Evolutionary conservation across 2,113 vertebrate species (phyloP).

Genomic region (Eulemur macaco): DNA sequence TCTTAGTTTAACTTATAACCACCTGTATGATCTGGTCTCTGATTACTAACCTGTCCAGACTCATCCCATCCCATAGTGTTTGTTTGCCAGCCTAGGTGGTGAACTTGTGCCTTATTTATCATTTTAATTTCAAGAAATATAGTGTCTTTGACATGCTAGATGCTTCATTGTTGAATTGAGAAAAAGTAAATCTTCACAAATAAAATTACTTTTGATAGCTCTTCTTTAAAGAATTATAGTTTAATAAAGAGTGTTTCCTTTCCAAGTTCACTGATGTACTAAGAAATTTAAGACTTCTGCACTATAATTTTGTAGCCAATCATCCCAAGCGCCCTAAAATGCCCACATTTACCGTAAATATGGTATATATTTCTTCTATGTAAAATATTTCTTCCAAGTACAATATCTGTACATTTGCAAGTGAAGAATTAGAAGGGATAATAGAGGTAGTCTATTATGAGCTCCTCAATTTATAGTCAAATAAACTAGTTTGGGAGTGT

Average conservation of each 20-base stretch:
- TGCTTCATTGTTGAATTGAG: background rate
- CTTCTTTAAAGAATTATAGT: background rate
- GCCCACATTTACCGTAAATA: background rate
- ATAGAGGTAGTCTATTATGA: background rate
- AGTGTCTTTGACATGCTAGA: background rate
- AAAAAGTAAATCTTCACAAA: background rate
- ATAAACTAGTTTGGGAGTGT: background rate
- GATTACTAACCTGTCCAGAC: background rate
- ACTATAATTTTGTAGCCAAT: background rate
- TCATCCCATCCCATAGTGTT: background rate
- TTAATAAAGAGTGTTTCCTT: background rate
- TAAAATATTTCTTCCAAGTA: constrained; percentile 11
- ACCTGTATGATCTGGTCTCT: background rate
- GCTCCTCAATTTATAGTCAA: background rate
- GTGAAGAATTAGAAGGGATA: background rate
- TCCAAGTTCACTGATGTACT: background rate
- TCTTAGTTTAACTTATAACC: background rate
- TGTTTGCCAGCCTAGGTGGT: background rate
- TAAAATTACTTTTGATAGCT: background rate
- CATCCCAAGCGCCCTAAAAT: background rate
- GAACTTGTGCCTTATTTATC: background rate
- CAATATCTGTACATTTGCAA: background rate
- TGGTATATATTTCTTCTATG: background rate
- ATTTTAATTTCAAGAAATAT: background rate
- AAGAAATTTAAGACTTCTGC: background rate